These are phyloP conservation scores for Macropis europaea DNA, from an alignment of 2,888 invertebrate species.

Conservation along the genomic window DNA sequence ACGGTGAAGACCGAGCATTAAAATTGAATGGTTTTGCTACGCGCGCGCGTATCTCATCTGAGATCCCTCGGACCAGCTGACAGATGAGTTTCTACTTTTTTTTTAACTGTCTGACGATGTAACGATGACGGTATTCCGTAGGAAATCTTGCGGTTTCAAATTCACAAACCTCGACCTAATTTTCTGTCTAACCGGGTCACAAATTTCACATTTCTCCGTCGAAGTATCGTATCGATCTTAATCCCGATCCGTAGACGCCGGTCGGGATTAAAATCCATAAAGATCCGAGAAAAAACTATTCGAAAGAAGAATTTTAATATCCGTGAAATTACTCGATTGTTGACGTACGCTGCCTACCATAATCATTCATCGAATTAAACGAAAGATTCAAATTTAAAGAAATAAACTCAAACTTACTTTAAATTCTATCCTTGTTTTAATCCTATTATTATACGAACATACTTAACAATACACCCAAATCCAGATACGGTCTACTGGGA, in stretches of 20 bases:
- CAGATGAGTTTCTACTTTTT: slow-evolving; percentile 22
- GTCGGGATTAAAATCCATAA: not conserved
- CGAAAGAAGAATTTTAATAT: no score
- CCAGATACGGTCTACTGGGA: no score
- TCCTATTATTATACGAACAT: no score
- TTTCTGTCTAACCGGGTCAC: not conserved
- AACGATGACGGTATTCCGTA: not conserved
- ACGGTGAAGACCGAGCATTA: not conserved
- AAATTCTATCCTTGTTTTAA: no score
- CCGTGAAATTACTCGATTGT: no score
- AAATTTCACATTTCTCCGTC: slow-evolving; percentile 17
- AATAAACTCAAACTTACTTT: no score
- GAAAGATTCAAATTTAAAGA: no score
- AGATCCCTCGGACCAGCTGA: slow-evolving; percentile 18
- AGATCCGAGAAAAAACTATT: no score
- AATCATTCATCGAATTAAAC: no score
- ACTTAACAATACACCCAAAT: no score
- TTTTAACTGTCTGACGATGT: not conserved
- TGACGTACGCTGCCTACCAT: no score
- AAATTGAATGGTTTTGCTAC: not conserved
- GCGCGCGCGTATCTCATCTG: not conserved
- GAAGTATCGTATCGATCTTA: not conserved
- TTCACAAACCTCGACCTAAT: slow-evolving; percentile 1
- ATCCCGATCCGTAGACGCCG: not conserved
- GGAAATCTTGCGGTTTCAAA: slow-evolving; percentile 12